phyloP scores from a whole-genome alignment of 1,140 invertebrate genomes.

The Mizuhopecten yessoensis region DNA sequence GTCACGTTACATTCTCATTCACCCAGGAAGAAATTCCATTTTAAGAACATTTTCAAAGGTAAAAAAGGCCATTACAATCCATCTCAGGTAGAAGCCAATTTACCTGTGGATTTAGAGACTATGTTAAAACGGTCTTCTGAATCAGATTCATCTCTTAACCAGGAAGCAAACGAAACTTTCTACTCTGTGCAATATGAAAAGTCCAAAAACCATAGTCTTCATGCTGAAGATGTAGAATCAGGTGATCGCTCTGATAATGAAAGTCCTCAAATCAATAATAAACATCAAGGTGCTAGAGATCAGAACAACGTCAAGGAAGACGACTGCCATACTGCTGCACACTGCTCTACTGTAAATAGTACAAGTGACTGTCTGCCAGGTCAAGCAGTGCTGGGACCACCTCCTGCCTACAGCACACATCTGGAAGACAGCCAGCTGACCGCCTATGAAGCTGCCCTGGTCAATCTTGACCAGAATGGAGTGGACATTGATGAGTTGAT shows the following conservation, averaged over 20 bases:
- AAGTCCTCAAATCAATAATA: not conserved
- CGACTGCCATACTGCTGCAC: not conserved
- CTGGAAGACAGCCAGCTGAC: slow-evolving; percentile 46
- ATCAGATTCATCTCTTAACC: slow-evolving; percentile 34
- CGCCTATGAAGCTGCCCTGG: slow-evolving; percentile 55
- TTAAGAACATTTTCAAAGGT: slow-evolving; percentile 50
- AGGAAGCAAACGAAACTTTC: not conserved
- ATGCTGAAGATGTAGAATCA: not conserved
- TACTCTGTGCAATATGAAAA: not conserved
- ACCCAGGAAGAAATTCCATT: slow-evolving; percentile 51
- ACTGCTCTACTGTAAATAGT: not conserved
- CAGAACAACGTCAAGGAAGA: not conserved
- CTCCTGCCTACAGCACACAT: not conserved
- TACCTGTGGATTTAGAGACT: slow-evolving; percentile 41
- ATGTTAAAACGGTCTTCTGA: slow-evolving; percentile 45
- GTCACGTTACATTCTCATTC: slow-evolving; percentile 23
- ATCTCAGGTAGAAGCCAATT: slow-evolving; percentile 43
- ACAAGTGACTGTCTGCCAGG: not conserved
- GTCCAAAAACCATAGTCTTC: not conserved
- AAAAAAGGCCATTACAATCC: slow-evolving; percentile 50
- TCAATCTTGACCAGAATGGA: slow-evolving; percentile 50
- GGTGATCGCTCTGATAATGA: not conserved
- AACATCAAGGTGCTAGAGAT: not conserved
- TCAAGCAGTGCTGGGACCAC: not conserved
- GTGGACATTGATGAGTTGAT: slow-evolving; percentile 55